Percentiles rank a stretch among this genome's conserved stretches.
phyloP scores from a whole-genome alignment of 2,113 vertebrate genomes.

The Apaloderma vittatum region DNA sequence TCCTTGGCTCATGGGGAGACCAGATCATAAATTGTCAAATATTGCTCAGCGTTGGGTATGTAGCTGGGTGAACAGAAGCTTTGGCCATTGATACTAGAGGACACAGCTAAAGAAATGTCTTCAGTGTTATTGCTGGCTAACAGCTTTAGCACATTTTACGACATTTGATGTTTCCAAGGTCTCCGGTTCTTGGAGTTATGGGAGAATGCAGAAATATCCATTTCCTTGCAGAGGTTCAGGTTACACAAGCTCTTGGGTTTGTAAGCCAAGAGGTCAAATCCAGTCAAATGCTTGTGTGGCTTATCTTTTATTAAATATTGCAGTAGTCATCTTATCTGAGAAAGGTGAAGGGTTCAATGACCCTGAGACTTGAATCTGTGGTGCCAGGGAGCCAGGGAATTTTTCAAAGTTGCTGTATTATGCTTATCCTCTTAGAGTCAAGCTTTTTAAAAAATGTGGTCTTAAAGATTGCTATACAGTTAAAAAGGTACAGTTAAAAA shows the following conservation, averaged over 20 bases:
- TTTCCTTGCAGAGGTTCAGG: conserved; percentile 49
- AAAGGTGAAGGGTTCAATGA: conserved; percentile 62
- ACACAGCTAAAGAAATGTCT: neutral
- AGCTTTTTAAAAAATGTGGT: neutral
- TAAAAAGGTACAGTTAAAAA: neutral
- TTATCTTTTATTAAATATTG: conserved; percentile 70
- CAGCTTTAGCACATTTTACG: neutral
- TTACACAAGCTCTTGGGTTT: conserved; percentile 61
- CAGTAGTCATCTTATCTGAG: conserved; percentile 62
- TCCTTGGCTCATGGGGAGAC: rapidly evolving
- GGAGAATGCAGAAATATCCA: conserved; percentile 37
- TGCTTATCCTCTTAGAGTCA: conserved; percentile 52
- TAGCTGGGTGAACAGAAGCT: neutral
- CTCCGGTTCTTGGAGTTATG: neutral
- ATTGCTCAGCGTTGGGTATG: neutral
- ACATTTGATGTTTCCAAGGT: neutral
- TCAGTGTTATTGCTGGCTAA: neutral
- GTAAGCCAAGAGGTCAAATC: conserved; percentile 68
- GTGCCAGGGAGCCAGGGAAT: conserved; percentile 31
- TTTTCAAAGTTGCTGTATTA: conserved; percentile 52
- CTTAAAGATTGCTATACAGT: neutral
- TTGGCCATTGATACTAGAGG: neutral
- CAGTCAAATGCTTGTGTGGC: conserved; percentile 64
- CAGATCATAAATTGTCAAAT: neutral
- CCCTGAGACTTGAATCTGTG: neutral